phyloP scores from a whole-genome alignment of 2,888 invertebrate species.

The Octonoba sinensis region DNA sequence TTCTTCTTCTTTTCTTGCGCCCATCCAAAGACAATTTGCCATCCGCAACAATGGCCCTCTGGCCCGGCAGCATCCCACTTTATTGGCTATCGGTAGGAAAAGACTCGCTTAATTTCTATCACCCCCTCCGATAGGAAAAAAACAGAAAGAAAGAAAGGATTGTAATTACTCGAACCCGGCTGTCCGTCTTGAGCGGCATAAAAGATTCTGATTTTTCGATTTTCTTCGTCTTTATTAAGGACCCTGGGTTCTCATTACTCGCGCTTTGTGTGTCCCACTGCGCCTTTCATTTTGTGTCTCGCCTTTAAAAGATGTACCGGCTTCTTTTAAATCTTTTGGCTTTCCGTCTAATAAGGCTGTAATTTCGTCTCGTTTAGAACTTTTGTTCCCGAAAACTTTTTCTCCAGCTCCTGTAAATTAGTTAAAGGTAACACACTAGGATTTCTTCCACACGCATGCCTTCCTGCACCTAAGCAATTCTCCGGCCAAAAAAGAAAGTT shows the following conservation, averaged over 20 bases:
- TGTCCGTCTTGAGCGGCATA: conserved; percentile 46
- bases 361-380: neutral
- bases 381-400: conserved; percentile 29
- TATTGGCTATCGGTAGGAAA: conserved; percentile 47
- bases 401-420: conserved; percentile 50
- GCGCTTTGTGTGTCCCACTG: conserved; percentile 17
- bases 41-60: conserved; percentile 47
- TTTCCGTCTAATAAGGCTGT: conserved; percentile 12
- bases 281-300: conserved; percentile 14
- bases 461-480: too few species aligned
- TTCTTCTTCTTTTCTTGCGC: conserved; percentile 42
- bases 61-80: conserved; percentile 25
- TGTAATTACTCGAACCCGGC: conserved; percentile 54
- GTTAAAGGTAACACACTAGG: conserved; percentile 33
- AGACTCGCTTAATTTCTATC: conserved; percentile 61
- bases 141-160: conserved; percentile 27
- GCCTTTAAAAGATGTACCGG: conserved; percentile 46
- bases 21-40: conserved; percentile 54
- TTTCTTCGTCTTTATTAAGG: conserved; percentile 49
- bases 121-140: conserved; percentile 9
- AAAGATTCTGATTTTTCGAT: conserved; percentile 50
- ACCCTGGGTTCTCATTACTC: conserved; percentile 42
- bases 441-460: too few species aligned
- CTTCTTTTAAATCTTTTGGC: conserved; percentile 52
- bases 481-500: conserved; percentile 24